Conservation (phyloP, 2,797 vertebrate species). For the Apogon hyalosoma region DNA sequence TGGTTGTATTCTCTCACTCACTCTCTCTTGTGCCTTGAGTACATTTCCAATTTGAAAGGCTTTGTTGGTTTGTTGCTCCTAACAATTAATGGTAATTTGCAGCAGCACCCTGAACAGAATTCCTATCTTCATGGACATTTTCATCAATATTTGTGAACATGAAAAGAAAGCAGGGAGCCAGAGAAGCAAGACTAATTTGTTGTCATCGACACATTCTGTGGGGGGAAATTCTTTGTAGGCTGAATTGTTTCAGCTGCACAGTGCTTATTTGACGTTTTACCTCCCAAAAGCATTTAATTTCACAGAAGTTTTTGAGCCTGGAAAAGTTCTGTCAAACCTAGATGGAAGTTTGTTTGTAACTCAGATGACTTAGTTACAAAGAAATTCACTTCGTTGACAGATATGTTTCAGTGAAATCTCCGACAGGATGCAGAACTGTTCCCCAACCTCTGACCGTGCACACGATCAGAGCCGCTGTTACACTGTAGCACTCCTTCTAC, state of each 20-base stretch:
- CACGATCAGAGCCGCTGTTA: conserved; percentile 25
- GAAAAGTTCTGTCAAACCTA: conserved; percentile 2
- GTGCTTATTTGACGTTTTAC: not conserved
- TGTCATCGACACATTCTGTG: conserved; percentile 30
- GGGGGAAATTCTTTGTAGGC: conserved; percentile 17
- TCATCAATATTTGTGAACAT: conserved; percentile 56
- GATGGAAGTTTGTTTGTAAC: not conserved
- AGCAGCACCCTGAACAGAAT: conserved; percentile 42
- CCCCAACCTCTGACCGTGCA: conserved; percentile 9
- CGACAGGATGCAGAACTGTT: conserved; percentile 11
- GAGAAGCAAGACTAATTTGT: conserved; percentile 41
- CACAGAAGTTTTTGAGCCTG: conserved; percentile 3
- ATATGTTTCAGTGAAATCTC: not conserved
- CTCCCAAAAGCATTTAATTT: conserved; percentile 10
- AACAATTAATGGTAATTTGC: conserved; percentile 53
- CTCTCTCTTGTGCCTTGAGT: conserved; percentile 12
- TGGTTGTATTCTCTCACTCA: not conserved
- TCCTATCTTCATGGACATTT: conserved; percentile 51
- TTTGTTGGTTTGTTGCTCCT: conserved; percentile 51
- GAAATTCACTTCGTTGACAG: not conserved
- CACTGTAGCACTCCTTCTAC: conserved; percentile 19
- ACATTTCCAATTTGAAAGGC: conserved; percentile 59
- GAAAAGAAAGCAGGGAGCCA: conserved; percentile 39
- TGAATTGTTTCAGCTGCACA: conserved; percentile 19
- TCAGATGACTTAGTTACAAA: not conserved